Evolutionary conservation across 2,888 invertebrate species (phyloP), one percentile per base, ranked within the genome.

Genomic region (Lymantria dispar): DNA sequence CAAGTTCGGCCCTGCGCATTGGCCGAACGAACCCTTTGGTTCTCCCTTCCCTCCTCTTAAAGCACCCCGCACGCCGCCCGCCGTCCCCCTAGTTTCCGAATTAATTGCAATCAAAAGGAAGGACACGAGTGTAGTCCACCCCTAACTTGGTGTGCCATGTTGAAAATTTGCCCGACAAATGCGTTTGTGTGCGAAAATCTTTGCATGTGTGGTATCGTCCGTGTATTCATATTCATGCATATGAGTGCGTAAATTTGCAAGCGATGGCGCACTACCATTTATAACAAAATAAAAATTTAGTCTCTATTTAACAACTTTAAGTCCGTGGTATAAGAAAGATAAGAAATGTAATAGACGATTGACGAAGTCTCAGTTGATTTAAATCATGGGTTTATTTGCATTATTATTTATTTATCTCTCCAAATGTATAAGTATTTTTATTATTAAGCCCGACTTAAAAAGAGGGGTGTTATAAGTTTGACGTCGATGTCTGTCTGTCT

Each of bases 51-150:
- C 60, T 62, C 60, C 57, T 49, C 45, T 12, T 38, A 11, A 2
- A 14, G 31, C 13, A 39, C 29, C 52, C 68, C 75, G 70, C 68
- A 56, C 64, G 54, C 71, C 72, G 51, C 67, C 67, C 63, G 48
- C 61, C 65, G 36, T 60, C 70, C 56, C 68, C 76, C 73, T 71
- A 72, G 80, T 78, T 79, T 81, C 83, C 84, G 89, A 90, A 91
- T 91, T 91, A 91, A 91, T 91, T 90, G 91, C 91, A 91, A 91
- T 91, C 90, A 91, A 88, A 89, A 90, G 91, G 88, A 89, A 91
- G 90, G 91, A 91, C 90, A 86, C 83, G 82, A 89, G 86, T 85
- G 80, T 82, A 85, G 90, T 84, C 91, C 89, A 87, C 82, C 88
- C 90, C 89, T 84, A 84, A 86, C 80, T 87, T 81, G 69, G 83